A percentile compares a stretch with the other conserved stretches of the same genome.
Evolutionary conservation across 2,888 invertebrate species (phyloP).

Genomic region (Rhimphoctona megacephalus): DNA sequence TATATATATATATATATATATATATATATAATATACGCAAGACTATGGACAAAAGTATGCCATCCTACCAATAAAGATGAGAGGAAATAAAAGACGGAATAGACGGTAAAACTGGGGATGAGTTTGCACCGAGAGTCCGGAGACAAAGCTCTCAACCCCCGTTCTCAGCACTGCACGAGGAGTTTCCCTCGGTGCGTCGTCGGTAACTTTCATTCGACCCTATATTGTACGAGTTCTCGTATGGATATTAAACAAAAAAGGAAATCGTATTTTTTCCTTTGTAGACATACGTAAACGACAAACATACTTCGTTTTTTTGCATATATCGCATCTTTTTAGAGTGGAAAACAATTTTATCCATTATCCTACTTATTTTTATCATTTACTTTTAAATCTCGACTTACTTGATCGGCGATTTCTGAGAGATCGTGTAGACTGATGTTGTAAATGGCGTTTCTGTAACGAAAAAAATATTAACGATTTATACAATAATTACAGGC

Average conservation of each 20-base stretch:
- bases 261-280: conserved; percentile 33
- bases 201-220: conserved; percentile 56
- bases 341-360: not conserved
- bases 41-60: conserved; percentile 42
- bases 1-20: not conserved
- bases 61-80: conserved; percentile 59
- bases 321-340: not conserved
- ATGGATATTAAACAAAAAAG: conserved; percentile 39
- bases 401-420: conserved; percentile 91
- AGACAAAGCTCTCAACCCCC: conserved; percentile 46
- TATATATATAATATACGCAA: not conserved
- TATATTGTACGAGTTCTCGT: conserved; percentile 47
- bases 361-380: not conserved
- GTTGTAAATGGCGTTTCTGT: conserved; percentile 95
- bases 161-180: conserved; percentile 23
- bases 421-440: conserved; percentile 94
- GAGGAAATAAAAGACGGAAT: conserved; percentile 58
- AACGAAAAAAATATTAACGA: conserved; percentile 53
- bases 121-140: conserved; percentile 30
- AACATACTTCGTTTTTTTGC: not conserved
- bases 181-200: conserved; percentile 30
- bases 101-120: conserved; percentile 38
- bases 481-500: not conserved
- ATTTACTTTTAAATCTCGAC: conserved; percentile 42
- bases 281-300: not conserved